Percentiles rank a stretch among this genome's conserved stretches.
Conservation (phyloP, 2,888 invertebrate species). For the Rotaria sp. region DNA sequence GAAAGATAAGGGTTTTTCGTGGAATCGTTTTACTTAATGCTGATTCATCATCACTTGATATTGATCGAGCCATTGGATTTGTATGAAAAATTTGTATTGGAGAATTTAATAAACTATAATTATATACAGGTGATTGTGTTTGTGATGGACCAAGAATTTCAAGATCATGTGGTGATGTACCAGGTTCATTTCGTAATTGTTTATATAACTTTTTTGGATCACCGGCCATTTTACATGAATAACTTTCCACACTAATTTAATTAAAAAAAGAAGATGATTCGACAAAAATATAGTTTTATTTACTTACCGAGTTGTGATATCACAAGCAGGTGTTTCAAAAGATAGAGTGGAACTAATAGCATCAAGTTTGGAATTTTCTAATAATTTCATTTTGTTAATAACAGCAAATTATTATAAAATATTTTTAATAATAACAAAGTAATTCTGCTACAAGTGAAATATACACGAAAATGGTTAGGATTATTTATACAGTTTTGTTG, state of each 20-base stretch:
- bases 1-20: slow-evolving; percentile 83
- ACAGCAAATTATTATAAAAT: background rate
- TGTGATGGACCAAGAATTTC: slow-evolving; percentile 57
- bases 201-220: slow-evolving; percentile 90
- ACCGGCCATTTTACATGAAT: slow-evolving; percentile 97
- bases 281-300: background rate
- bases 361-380: slow-evolving; percentile 39
- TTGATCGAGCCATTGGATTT: slow-evolving; percentile 10
- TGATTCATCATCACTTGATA: slow-evolving; percentile 63
- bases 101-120: background rate
- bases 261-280: background rate
- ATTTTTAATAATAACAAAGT: background rate
- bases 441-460: background rate
- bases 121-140: background rate
- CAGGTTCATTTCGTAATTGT: slow-evolving; percentile 68
- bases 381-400: slow-evolving; percentile 32
- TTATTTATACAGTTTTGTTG: background rate
- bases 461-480: background rate
- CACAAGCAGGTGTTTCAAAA: slow-evolving; percentile 37
- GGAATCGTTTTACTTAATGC: slow-evolving; percentile 80
- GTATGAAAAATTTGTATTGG: slow-evolving; percentile 56
- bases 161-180: slow-evolving; percentile 75
- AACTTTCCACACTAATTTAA: slow-evolving; percentile 60
- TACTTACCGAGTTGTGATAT: slow-evolving; percentile 38
- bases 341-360: slow-evolving; percentile 37